These are phyloP conservation scores for Drosophila pectinifera DNA, from an alignment of 1,140 invertebrate species.

Conservation along the genomic window DNA sequence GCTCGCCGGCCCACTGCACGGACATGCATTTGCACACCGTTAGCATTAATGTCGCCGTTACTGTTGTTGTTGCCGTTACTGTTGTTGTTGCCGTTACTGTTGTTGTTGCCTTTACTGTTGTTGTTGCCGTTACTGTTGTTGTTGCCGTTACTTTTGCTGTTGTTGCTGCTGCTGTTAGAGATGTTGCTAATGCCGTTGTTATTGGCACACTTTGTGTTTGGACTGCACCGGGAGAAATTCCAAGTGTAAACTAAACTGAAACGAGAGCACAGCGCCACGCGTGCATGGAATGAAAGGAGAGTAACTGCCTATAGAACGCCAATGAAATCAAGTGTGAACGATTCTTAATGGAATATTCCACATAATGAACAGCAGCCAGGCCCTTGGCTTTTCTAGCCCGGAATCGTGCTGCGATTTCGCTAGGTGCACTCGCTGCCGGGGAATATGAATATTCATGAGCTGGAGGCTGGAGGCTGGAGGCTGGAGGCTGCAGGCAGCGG, in stretches of 20 bases:
- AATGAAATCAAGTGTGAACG: too few species aligned
- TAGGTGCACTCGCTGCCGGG: background rate
- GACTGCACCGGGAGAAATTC: background rate
- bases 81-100: constrained; percentile 1
- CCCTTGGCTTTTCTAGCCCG: too few species aligned
- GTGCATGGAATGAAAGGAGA: too few species aligned
- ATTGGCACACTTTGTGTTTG: constrained; percentile 7
- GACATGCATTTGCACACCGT: constrained; percentile 20
- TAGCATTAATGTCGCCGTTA: constrained; percentile 6
- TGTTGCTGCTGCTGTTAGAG: constrained; percentile 1
- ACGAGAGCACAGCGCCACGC: too few species aligned
- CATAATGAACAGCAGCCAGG: too few species aligned
- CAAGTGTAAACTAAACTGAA: background rate
- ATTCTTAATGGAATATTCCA: too few species aligned
- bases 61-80: too few species aligned
- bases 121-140: constrained; percentile 9
- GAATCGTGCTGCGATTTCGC: background rate
- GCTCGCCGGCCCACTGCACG: background rate
- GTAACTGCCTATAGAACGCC: too few species aligned
- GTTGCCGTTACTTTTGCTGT: constrained; percentile 6
- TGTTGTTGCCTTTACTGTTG: constrained; percentile 19
- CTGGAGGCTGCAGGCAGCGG: constrained; percentile 57
- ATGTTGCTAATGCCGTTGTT: constrained; percentile 21
- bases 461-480: constrained; percentile 58
- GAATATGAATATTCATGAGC: constrained; percentile 70